Base-by-base conservation (phyloP, 2,113 vertebrate species). In the Otolemur garnettii region DNA sequence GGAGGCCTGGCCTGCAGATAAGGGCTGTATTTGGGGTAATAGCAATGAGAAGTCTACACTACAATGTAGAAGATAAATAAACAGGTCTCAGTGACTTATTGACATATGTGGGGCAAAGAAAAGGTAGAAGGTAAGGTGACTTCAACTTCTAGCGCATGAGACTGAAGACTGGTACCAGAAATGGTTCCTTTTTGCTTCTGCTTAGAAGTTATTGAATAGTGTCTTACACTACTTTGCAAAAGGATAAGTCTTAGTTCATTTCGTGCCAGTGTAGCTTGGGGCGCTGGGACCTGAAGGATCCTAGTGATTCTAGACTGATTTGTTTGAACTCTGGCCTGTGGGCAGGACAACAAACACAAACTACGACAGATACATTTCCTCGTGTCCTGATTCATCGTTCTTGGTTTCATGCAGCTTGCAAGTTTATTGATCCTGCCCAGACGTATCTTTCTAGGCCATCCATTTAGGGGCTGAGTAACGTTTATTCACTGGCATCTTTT, bases 61-160 rank as follows among this genome's bases (percentile, higher is more conserved):
- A 86, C 50, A 62, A 82, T 80, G 38, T 28, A 55, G 79, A 91
- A 62, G 74, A 86, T 64, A 85, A 79, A 87, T 78, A 38, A 79
- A 64, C 1, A 45, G 60, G 17, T 60, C 33, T 80, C 87, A 77
- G 60, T 80, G 71, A 90, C 59, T 78, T 81, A 9, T 35, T 24
- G 80, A 19, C 59, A 80, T 60, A 68, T 53, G 77, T 62, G 53
- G 30, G 53, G 21, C 2, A 81, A 87, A 80, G 60, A 64, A 83
- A 57, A 77, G 12, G 38, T 90, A 33, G 50, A 81, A 78, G 74
- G 33, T 82, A 86, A 91, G 35, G 66, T 78, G n/a, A 88, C 4
- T 92, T 62, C 91, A 26, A 59, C 1, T 77, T 93, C 24, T 71
- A 91, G 21, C 57, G 30, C 75, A 62, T 12, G 26, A 79, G 33